Evolutionary conservation across 37 sponge, comb jelly and placozoan species (phyloP).

Genomic region (Beroe forskalii): DNA sequence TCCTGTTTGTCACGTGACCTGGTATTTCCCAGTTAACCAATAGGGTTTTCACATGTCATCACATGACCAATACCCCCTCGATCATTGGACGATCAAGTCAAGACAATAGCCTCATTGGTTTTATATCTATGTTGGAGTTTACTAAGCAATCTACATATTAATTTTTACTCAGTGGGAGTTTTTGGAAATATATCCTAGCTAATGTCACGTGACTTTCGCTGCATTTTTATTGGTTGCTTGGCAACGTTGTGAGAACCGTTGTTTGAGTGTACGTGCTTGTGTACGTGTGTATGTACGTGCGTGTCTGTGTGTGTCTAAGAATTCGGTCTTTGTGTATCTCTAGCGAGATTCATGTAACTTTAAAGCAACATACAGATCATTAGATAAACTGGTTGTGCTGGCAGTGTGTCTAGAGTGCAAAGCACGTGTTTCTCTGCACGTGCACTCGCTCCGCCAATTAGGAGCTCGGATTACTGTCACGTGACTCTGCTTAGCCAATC

Average conservation of each 20-base stretch:
- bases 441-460: conserved; percentile 19
- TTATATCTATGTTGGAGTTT: background rate
- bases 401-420: background rate
- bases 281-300: background rate
- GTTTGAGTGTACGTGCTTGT: background rate
- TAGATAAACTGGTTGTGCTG: conserved; percentile 51
- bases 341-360: background rate
- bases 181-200: conserved; percentile 52
- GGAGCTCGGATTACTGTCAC: background rate
- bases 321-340: background rate
- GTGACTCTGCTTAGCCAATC: background rate
- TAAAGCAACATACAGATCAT: background rate
- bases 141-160: conserved; percentile 66
- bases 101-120: background rate
- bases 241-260: background rate
- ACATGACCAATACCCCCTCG: background rate
- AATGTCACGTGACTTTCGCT: conserved; percentile 3
- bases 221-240: background rate
- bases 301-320: background rate
- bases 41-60: background rate
- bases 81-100: background rate
- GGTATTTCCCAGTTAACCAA: background rate
- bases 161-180: conserved; percentile 63
- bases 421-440: conserved; percentile 9
- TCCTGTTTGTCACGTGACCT: background rate